Base-by-base conservation (phyloP, 1,140 invertebrate species). In the Onthophagus taurus region DNA sequence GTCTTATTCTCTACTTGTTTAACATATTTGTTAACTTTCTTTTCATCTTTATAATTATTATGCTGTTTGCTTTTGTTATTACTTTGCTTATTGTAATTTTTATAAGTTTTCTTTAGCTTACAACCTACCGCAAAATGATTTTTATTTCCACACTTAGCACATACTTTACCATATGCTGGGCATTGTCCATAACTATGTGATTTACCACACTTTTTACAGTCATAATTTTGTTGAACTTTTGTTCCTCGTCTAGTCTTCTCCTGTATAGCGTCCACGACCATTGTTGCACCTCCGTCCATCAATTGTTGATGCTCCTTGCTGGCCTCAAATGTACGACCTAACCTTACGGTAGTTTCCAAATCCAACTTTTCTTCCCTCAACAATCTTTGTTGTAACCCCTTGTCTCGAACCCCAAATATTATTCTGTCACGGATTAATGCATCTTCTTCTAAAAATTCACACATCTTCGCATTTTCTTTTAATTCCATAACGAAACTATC, bases 121-220 rank as follows among this genome's bases (percentile, higher is more conserved):
- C 41, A 42, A 13, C 41, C 41, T 42, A 31, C 30, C 14, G 41
- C 41, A 42, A 42, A 42, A 16, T 42, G 41, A 20, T 31, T 31
- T 13, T 4, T 5, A 8, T 24, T 14, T 12, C 20, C 12, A 42
- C 41, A 42, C 1, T 2, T 31, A 30, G 14, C 31, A 31, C n/a
- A n/a, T 9, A 16, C 20, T 42, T 42, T 31, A 17, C 11, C 29
- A 33, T 2, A 33, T 20, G 41, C 29, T 11, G 12, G 21, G 21
- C 41, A 42, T 9, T 42, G 18, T n/a, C 29, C 11, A 31, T 31
- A 12, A 16, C 8, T 20, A 42, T 42, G 41, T 8, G 13, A 13
- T 14, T 16, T 5, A 9, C 16, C 41, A 31, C 41, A 33, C 31
- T 42, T 42, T 31, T 31, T 31, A 33, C 29, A 42, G n/a, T 42